These are phyloP conservation scores for Eufriesea mexicana DNA, from an alignment of 1,140 invertebrate genomes.

Conservation along the genomic window DNA sequence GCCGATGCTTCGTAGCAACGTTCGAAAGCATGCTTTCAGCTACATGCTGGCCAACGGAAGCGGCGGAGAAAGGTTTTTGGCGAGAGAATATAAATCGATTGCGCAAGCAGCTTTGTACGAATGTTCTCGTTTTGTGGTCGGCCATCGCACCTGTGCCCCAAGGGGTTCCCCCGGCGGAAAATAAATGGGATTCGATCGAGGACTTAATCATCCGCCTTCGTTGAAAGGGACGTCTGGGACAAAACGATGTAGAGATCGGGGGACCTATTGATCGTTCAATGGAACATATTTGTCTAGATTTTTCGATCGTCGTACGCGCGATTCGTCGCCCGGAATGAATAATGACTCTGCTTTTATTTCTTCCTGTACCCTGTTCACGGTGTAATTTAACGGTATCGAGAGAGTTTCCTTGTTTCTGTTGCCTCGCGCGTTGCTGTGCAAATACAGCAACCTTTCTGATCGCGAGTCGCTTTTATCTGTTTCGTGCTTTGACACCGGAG, in stretches of 20 bases:
- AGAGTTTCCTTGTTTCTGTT: background rate
- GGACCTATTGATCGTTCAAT: constrained; percentile 43
- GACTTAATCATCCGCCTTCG: constrained; percentile 68
- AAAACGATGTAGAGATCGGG: constrained; percentile 55
- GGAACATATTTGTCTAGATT: constrained; percentile 39
- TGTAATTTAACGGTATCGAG: background rate
- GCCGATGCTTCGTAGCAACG: constrained; percentile 17
- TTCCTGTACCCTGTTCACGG: background rate
- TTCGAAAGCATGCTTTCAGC: constrained; percentile 24
- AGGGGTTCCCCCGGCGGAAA: constrained; percentile 39
- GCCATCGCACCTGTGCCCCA: constrained; percentile 64
- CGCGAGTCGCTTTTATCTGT: background rate
- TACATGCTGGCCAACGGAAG: constrained; percentile 15
- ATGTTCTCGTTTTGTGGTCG: constrained; percentile 68
- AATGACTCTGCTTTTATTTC: constrained; percentile 19
- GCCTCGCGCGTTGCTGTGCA: background rate
- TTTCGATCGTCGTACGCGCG: constrained; percentile 3
- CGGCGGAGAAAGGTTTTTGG: background rate
- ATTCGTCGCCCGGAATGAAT: constrained; percentile 15
- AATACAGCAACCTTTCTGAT: no score
- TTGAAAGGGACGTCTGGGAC: constrained; percentile 61
- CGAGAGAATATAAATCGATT: constrained; percentile 65
- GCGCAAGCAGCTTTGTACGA: constrained; percentile 68
- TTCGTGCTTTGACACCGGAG: background rate
- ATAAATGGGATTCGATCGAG: constrained; percentile 71